Percentiles rank a stretch among this genome's conserved stretches.
phyloP scores from a whole-genome alignment of 2,113 vertebrate genomes.

The Narcine bancroftii region DNA sequence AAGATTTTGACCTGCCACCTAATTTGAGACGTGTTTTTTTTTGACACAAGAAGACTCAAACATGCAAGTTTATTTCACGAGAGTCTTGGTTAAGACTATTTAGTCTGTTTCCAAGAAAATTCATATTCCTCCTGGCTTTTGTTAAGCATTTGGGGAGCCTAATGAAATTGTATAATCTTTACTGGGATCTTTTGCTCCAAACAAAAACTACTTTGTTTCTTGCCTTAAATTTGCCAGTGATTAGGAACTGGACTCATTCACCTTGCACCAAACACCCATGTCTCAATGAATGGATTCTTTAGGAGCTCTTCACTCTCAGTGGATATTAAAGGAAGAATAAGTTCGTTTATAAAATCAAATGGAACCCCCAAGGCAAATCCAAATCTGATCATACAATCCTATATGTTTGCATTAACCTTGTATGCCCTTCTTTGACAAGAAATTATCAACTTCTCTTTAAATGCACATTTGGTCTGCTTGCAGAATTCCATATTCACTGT shows the following conservation, averaged over 20 bases:
- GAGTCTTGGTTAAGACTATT: background rate
- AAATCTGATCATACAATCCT: background rate
- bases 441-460: background rate
- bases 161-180: background rate
- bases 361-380: background rate
- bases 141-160: background rate
- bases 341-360: background rate
- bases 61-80: too few species aligned
- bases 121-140: background rate
- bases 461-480: background rate
- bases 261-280: background rate
- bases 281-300: background rate
- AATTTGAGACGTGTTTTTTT: too few species aligned
- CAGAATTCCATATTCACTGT: background rate
- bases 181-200: background rate
- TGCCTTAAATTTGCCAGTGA: background rate
- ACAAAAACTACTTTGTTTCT: background rate
- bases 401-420: background rate
- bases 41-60: too few species aligned
- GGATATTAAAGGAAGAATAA: slow-evolving; percentile 2
- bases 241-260: background rate
- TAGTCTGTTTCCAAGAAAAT: background rate
- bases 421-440: background rate
- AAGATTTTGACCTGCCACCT: background rate
- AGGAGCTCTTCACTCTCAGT: background rate